These are phyloP conservation scores for Trichonephila clavata DNA, from an alignment of 1,140 invertebrate species.

Conservation along the genomic window DNA sequence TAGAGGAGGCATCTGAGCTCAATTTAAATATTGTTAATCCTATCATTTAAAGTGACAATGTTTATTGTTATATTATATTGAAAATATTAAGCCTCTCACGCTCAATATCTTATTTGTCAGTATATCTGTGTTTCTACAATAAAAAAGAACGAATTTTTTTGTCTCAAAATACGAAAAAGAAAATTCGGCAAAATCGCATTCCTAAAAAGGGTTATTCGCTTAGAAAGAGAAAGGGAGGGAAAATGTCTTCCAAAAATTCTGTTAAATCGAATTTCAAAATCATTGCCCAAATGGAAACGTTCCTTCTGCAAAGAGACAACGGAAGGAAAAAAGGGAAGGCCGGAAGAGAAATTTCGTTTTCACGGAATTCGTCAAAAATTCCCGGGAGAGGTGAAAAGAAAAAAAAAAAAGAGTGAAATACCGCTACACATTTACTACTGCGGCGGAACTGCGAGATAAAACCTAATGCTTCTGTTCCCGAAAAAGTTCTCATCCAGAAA, in stretches of 20 bases:
- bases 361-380: background rate
- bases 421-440: background rate
- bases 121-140: too few species aligned
- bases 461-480: constrained; percentile 12
- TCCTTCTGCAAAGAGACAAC: too few species aligned
- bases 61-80: too few species aligned
- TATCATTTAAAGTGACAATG: too few species aligned
- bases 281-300: background rate
- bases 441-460: background rate
- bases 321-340: background rate
- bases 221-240: background rate
- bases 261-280: constrained; percentile 8
- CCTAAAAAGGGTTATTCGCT: background rate
- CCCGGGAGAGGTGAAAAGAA: background rate
- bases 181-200: background rate
- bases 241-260: background rate
- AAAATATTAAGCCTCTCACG: too few species aligned
- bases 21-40: too few species aligned
- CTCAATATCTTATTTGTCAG: too few species aligned
- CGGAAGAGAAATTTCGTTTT: background rate
- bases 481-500: background rate
- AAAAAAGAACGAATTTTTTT: too few species aligned
- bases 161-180: background rate
- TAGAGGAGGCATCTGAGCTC: too few species aligned
- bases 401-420: background rate